Base-by-base conservation (phyloP, 1,140 invertebrate species). In the Aphaenogaster rudis region DNA sequence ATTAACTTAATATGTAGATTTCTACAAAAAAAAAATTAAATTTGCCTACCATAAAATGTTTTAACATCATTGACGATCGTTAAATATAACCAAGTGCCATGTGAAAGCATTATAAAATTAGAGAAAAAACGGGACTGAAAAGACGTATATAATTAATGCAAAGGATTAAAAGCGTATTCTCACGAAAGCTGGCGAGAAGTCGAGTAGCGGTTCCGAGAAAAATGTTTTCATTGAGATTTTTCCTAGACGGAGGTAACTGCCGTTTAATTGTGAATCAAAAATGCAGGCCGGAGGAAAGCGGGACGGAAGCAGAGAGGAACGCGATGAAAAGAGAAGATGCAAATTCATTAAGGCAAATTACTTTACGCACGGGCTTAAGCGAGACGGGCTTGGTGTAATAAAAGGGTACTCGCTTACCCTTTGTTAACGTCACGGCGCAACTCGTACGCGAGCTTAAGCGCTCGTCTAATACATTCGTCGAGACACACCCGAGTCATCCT, bases 361-460 rank as follows among this genome's bases (percentile, higher is more conserved):
- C 87, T 91, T 82, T 89, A 89, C 78, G 87, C 87, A 81, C 85
- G 71, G 48, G 90, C 80, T 91, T 91, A 88, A 91, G 86, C 82
- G 88, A 82, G 87, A 80, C 79, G 88, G 69, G 67, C 67, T 78
- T 66, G 79, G 79, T 91, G 86, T 91, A 91, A 91, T 91, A 91
- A 91, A 91, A 88, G 90, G 89, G 82, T 82, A 78, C 89, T 90
- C 89, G 89, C 81, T 90, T 91, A 88, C 89, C 89, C 91, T 92
- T 93, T 91, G 92, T 93, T 92, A 92, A 93, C 92, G 89, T 93
- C 90, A 90, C 42, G 69, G 87, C 79, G 88, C 86, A 85, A 87
- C 87, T 86, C 86, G 89, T 86, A 74, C 89, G 91, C 86, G 84
- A 61, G 91, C 76, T 92, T 90, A 79, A 88, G 87, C 77, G 88